phyloP scores from a whole-genome alignment of 2,113 vertebrate species.

The Microtus pennsylvanicus region DNA sequence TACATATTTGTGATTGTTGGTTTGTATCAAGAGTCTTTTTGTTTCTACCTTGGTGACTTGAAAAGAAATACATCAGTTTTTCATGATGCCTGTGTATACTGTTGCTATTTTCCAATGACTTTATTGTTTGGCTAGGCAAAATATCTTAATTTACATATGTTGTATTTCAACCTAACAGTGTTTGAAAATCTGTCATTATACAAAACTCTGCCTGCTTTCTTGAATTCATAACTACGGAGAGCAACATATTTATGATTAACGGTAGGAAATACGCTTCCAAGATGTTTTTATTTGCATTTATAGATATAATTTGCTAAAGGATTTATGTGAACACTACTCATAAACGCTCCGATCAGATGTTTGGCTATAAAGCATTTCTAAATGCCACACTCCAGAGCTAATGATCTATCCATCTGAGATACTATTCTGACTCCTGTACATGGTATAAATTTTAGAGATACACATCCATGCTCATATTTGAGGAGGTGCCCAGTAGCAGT shows the following conservation, averaged over 20 bases:
- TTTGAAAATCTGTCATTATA: slow-evolving; percentile 71
- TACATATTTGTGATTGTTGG: slow-evolving; percentile 19
- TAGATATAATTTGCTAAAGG: slow-evolving; percentile 81
- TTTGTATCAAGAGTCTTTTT: slow-evolving; percentile 56
- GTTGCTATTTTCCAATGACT: slow-evolving; percentile 63
- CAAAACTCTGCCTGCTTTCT: slow-evolving; percentile 75
- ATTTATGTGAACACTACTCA: slow-evolving; percentile 79
- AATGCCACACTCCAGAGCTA: slow-evolving; percentile 77
- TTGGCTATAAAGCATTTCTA: slow-evolving; percentile 81
- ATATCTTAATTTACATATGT: slow-evolving; percentile 79
- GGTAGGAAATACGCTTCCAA: slow-evolving; percentile 78
- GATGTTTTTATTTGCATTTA: slow-evolving; percentile 83
- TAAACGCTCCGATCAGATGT: slow-evolving; percentile 79
- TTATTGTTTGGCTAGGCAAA: slow-evolving; percentile 77
- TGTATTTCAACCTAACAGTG: slow-evolving; percentile 74
- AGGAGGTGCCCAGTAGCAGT: slow-evolving; percentile 36
- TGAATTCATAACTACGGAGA: slow-evolving; percentile 76
- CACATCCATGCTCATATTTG: slow-evolving; percentile 36
- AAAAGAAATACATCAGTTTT: slow-evolving; percentile 61
- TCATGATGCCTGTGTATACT: slow-evolving; percentile 64
- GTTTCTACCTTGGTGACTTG: slow-evolving; percentile 49
- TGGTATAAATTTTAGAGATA: slow-evolving; percentile 54
- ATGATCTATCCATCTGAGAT: slow-evolving; percentile 74
- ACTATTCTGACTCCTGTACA: slow-evolving; percentile 52
- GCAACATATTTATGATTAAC: slow-evolving; percentile 80